Evolutionary conservation across 1,140 invertebrate species (phyloP).

Genomic region (Brachionus calyciflorus): DNA sequence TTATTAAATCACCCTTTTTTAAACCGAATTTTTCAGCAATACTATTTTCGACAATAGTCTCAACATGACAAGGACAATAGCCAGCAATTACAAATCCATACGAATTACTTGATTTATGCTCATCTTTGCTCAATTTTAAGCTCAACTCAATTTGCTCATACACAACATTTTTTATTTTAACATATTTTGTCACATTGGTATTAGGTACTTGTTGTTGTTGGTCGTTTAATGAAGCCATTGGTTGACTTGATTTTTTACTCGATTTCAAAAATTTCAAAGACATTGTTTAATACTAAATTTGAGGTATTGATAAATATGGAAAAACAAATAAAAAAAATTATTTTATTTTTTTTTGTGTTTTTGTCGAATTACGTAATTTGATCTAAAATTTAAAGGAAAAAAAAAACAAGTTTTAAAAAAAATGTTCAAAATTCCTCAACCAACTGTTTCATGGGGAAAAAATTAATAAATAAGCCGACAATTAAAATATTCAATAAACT

Average conservation of each 20-base stretch:
- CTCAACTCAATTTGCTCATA: constrained; percentile 31
- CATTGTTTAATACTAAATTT: constrained; percentile 18
- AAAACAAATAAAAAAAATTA: neutral
- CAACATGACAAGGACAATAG: constrained; percentile 42
- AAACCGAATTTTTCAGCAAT: neutral
- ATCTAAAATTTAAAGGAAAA: constrained; percentile 17
- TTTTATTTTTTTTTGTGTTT: neutral
- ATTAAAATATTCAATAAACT: constrained; percentile 26
- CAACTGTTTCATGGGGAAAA: too few relatives aligned
- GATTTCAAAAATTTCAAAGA: constrained; percentile 23
- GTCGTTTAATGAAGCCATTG: neutral
- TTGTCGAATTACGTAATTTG: neutral
- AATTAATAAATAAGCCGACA: constrained; percentile 12
- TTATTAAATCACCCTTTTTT: constrained; percentile 18
- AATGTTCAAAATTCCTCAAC: too few relatives aligned
- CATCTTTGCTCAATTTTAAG: neutral
- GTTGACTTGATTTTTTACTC: neutral
- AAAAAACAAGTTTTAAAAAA: too few relatives aligned
- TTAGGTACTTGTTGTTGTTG: neutral
- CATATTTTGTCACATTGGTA: neutral
- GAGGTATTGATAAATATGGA: neutral
- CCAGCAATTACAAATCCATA: constrained; percentile 33
- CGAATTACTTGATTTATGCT: neutral
- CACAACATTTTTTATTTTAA: constrained; percentile 18
- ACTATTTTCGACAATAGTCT: neutral